Evolutionary conservation across 1,140 invertebrate genomes (phyloP).

Genomic region (Camponotus pennsylvanicus): DNA sequence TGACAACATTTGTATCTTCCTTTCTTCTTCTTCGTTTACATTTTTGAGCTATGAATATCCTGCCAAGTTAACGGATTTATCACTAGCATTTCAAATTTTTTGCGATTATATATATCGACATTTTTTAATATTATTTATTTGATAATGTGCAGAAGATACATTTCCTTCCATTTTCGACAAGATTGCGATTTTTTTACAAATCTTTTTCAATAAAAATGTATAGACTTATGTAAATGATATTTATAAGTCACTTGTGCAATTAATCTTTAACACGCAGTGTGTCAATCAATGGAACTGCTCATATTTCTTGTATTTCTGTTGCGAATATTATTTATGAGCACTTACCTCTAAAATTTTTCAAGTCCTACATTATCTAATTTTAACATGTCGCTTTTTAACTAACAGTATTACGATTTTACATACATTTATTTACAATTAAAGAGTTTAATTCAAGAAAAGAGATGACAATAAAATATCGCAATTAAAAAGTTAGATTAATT

Average conservation of each 20-base stretch:
- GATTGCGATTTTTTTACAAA: neutral
- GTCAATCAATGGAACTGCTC: slow-evolving; percentile 26
- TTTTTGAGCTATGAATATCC: slow-evolving; percentile 18
- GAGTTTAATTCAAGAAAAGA: neutral
- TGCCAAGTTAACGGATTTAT: neutral
- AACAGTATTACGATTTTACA: neutral
- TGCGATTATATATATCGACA: neutral
- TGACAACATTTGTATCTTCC: slow-evolving; percentile 55
- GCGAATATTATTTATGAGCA: slow-evolving; percentile 28
- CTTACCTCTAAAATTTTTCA: neutral
- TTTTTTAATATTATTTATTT: slow-evolving; percentile 17
- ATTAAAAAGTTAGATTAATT: no score
- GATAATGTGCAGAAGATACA: neutral
- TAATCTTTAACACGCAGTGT: slow-evolving; percentile 42
- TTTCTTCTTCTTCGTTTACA: slow-evolving; percentile 12
- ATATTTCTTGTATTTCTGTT: slow-evolving; percentile 25
- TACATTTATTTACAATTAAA: neutral
- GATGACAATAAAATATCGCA: no score
- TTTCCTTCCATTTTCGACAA: neutral
- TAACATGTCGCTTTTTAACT: neutral
- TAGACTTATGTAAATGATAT: slow-evolving; percentile 18
- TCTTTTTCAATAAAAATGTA: neutral
- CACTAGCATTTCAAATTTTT: neutral
- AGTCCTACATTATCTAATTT: slow-evolving; percentile 1
- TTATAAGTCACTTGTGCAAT: slow-evolving; percentile 24